Conservation (phyloP, 2,797 vertebrate species). For the Hydrophis major region DNA sequence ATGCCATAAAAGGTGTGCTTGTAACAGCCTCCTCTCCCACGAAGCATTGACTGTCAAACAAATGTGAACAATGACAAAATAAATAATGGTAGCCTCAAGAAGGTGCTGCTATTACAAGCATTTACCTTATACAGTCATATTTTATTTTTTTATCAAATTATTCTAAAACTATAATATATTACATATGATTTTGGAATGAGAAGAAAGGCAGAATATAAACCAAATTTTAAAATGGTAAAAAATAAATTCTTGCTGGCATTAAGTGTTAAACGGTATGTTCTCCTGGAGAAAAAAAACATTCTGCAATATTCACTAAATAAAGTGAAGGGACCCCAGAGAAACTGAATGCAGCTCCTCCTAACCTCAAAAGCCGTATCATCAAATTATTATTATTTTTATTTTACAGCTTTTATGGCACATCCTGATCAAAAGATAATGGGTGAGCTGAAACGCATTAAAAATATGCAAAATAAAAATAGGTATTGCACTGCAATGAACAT, state of each 20-base stretch:
- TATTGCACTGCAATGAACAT: background rate
- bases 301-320: background rate
- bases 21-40: slow-evolving; percentile 94
- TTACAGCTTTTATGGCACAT: background rate
- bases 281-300: background rate
- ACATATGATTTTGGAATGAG: background rate
- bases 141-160: background rate
- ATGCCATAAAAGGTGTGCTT: slow-evolving; percentile 97
- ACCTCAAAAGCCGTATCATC: background rate
- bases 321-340: background rate
- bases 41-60: slow-evolving; percentile 84
- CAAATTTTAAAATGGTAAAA: background rate
- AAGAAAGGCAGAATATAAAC: background rate
- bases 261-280: background rate
- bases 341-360: background rate
- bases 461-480: background rate
- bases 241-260: background rate
- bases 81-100: background rate
- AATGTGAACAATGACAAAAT: background rate
- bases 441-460: background rate
- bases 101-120: background rate
- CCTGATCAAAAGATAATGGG: background rate
- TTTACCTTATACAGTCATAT: background rate
- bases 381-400: background rate
- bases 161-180: too few relatives aligned